Evolutionary conservation across 2,797 vertebrate species (phyloP), one percentile per base, ranked within the genome.

Genomic region (Odontamblyopus lacepedii): DNA sequence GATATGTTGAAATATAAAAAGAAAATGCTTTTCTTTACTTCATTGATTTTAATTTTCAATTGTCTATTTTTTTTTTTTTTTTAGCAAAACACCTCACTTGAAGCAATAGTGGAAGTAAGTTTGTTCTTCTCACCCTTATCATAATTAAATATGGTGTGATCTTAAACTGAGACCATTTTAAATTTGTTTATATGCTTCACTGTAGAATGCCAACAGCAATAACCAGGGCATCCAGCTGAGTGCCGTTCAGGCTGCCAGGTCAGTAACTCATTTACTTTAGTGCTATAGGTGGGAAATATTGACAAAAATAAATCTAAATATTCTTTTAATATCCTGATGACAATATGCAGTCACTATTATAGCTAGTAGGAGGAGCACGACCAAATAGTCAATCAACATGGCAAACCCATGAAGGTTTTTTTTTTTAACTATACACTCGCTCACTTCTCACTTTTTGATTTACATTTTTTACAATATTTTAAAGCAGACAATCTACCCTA

Each of bases 81-180:
- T 64, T 77, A 99, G 98, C 98, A 98, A 96, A 99, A 99, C 91
- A 97, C 98, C 72, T 99, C 98, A 74, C 93, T 99, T 93, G 97
- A 99, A 95, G 96, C 97, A 94, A 99, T 99, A 93, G 98, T 99
- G 85, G 97, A 97, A 94, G 98, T 99, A 95, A 97, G 92, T 15
- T 35, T 32, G 1, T 6, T 26, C 38, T 51, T 44, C 48, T 67
- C 6, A 23, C n/a, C 32, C 13, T 29, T 48, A 29, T 60, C 5
- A 13, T 35, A 9, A 35, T 63, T 32, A 9, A 19, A 19, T 9
- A 38, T 32, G 4, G 35, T 5, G 5, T 12, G 19, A 35, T 62
- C 18, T 38, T 35, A 13, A 61, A 30, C 59, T 16, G 4, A n/a
- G 2, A 16, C 41, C 27, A 18, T 50, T 74, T 63, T 70, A 12